Evolutionary conservation across 2,888 invertebrate species (phyloP).

Genomic region (Tachina fera): DNA sequence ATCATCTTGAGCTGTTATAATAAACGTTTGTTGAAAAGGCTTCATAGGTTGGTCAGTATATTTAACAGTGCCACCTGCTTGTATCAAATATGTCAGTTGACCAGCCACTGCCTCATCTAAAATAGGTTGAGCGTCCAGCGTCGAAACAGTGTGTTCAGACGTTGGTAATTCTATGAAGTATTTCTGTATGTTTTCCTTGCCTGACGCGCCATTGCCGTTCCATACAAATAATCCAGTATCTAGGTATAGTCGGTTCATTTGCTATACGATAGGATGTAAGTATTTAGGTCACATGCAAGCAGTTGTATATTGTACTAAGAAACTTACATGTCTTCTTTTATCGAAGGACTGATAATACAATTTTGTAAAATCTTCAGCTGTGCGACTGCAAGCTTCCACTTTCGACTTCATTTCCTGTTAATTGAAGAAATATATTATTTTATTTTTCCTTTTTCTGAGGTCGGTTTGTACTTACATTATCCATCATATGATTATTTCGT

Average conservation of each 20-base stretch:
- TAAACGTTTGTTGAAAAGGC: conserved; percentile 92
- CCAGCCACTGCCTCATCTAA: conserved; percentile 89
- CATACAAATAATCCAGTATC: conserved; percentile 93
- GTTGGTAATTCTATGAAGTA: conserved; percentile 93
- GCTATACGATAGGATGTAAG: conserved; percentile 82
- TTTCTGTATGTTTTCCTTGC: conserved; percentile 92
- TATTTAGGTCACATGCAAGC: not conserved
- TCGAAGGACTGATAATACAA: conserved; percentile 95
- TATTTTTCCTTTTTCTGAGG: not conserved
- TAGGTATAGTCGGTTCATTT: conserved; percentile 91
- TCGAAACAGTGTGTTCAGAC: conserved; percentile 89
- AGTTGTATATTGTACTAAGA: not conserved
- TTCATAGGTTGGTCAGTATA: conserved; percentile 86
- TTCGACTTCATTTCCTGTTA: conserved; percentile 85
- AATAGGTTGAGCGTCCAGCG: conserved; percentile 94
- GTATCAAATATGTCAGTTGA: conserved; percentile 92
- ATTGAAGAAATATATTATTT: not conserved
- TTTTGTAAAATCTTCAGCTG: conserved; percentile 94
- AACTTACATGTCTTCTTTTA: conserved; percentile 90
- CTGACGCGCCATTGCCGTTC: conserved; percentile 95
- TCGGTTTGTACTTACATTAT: conserved; percentile 62
- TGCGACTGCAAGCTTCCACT: conserved; percentile 91
- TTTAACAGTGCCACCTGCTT: conserved; percentile 91
- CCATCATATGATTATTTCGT: conserved; percentile 55
- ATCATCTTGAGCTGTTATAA: conserved; percentile 93